Evolutionary conservation across 2,797 vertebrate species (phyloP), one percentile per base, ranked within the genome.

Genomic region (Hirundo rustica): DNA sequence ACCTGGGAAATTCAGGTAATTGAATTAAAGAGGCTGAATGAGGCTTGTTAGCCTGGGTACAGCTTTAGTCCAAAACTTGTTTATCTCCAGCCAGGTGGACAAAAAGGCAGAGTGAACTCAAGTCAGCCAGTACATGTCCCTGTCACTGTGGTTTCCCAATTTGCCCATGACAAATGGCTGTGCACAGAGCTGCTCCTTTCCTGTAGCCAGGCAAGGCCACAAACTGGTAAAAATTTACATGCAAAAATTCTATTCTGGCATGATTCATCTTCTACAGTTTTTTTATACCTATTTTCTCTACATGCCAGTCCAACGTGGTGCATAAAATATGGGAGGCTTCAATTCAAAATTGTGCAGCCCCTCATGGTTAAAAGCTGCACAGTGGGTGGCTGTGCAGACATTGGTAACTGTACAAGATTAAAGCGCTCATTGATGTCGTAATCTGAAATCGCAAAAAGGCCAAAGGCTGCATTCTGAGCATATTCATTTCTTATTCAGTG

Each of bases 271-370:
- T 34, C 40, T 34, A 26, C 5, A 9, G 38, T 27, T 62, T 84
- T 84, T 86, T 66, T 25, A 32, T 38, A 54, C 1, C 10, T 4
- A 11, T 71, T 67, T 71, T 20, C 40, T 60, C 61, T 50, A 48
- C 40, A 17, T 7, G 11, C 15, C 51, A 82, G 40, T 54, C 17
- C 67, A 48, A 62, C 1, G 0, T 1, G 9, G 13, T 8, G 2
- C 30, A 38, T 29, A 53, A 72, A 81, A 80, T 20, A 32, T 1
- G 25, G 13, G 23, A 57, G 22, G 27, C 10, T 74, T 57, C 72
- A 47, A 19, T 44, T 25, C 30, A 84, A 54, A 60, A 42, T 0
- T 44, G 19, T 50, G 8, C 27, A 36, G 19, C 0, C 7, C 10
- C 62, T 60, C 26, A 42, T 65, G 30, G 57, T 61, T 86, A 54